Conservation (phyloP, 1,140 invertebrate genomes). For the Hylyphantes graminicola region DNA sequence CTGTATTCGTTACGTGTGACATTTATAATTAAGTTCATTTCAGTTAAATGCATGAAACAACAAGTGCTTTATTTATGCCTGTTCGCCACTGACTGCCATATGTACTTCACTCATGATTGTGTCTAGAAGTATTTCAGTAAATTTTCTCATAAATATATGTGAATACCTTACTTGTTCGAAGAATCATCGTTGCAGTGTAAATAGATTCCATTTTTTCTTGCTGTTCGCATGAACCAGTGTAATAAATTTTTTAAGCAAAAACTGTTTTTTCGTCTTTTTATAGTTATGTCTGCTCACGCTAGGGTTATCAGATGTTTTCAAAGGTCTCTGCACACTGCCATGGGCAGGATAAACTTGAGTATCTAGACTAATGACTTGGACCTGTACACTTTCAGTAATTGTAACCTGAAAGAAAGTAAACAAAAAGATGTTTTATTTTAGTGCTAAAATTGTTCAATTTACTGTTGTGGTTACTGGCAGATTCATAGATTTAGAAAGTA, state of each 20-base stretch:
- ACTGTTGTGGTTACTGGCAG: too few species aligned
- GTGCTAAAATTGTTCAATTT: too few species aligned
- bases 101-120: conserved; percentile 21
- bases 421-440: too few species aligned
- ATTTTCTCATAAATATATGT: not conserved
- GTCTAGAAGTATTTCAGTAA: conserved; percentile 15
- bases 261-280: not conserved
- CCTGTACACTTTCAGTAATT: too few species aligned
- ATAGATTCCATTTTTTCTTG: conserved; percentile 38
- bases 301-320: not conserved
- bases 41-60: not conserved
- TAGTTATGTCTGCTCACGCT: not conserved
- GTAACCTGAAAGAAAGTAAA: too few species aligned
- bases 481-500: too few species aligned
- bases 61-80: conserved; percentile 47
- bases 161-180: conserved; percentile 3
- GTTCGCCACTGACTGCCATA: conserved; percentile 42
- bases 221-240: conserved; percentile 40
- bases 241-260: conserved; percentile 55
- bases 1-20: not conserved
- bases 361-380: too few species aligned
- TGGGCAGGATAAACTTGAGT: too few species aligned
- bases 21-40: not conserved
- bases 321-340: not conserved
- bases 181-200: conserved; percentile 53